A percentile compares a stretch with the other conserved stretches of the same genome.
Evolutionary conservation across 2,888 invertebrate genomes (phyloP).

Genomic region (Atrina japonica): DNA sequence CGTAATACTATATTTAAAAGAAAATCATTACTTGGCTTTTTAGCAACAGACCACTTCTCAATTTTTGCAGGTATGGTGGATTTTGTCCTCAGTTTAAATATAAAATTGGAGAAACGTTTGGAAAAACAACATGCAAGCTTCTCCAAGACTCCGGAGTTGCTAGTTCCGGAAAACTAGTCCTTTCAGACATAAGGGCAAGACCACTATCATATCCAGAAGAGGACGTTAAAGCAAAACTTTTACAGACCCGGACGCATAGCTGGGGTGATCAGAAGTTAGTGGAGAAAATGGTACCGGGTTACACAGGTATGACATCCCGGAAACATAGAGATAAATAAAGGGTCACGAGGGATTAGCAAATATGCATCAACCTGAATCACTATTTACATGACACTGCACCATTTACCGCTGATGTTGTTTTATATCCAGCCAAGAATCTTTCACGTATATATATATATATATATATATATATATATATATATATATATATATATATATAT

Average conservation of each 20-base stretch:
- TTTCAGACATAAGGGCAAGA: slow-evolving; percentile 59
- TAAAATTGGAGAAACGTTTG: slow-evolving; percentile 75
- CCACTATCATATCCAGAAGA: slow-evolving; percentile 30
- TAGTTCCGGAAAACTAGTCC: slow-evolving; percentile 69
- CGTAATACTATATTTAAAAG: too few relatives aligned
- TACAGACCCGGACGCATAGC: slow-evolving; percentile 64
- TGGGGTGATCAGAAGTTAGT: slow-evolving; percentile 74
- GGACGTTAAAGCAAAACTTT: slow-evolving; percentile 46
- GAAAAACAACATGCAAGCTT: slow-evolving; percentile 68
- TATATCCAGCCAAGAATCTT: too few relatives aligned
- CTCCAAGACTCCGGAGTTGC: slow-evolving; percentile 64
- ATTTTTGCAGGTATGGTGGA: slow-evolving; percentile 73
- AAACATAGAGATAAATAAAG: too few relatives aligned
- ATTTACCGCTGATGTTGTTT: too few relatives aligned
- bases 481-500: too few relatives aligned
- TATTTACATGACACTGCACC: too few relatives aligned
- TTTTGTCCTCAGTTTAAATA: slow-evolving; percentile 77
- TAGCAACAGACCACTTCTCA: too few relatives aligned
- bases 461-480: too few relatives aligned
- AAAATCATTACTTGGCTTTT: too few relatives aligned
- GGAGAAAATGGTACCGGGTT: slow-evolving; percentile 74
- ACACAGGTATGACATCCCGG: slow-evolving; percentile 62
- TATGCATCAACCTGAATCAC: too few relatives aligned
- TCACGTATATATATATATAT: too few relatives aligned
- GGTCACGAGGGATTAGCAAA: too few relatives aligned